Evolutionary conservation across 2,797 vertebrate genomes (phyloP).

Genomic region (Sibirionetta formosa): DNA sequence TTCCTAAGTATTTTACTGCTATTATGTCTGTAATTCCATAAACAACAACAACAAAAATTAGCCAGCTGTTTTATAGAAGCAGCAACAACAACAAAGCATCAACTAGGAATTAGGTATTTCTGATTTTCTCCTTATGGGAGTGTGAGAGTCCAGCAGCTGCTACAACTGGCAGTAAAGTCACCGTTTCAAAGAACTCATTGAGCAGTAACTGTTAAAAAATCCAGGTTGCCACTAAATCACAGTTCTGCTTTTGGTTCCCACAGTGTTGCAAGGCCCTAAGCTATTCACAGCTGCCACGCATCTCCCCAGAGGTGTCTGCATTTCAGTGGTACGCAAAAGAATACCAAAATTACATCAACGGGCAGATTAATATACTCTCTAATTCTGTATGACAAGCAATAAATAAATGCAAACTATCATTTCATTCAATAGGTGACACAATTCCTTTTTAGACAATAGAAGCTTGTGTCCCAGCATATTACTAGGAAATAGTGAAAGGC

Average conservation of each 20-base stretch:
- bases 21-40: not conserved
- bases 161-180: constrained; percentile 60
- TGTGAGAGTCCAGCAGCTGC: constrained; percentile 52
- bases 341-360: constrained; percentile 29
- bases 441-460: constrained; percentile 21
- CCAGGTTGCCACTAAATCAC: constrained; percentile 64
- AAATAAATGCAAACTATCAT: constrained; percentile 41
- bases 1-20: constrained; percentile 23
- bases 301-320: constrained; percentile 68
- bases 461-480: not conserved
- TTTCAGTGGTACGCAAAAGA: constrained; percentile 44
- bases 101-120: constrained; percentile 44
- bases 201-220: constrained; percentile 57
- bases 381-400: constrained; percentile 17
- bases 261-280: constrained; percentile 49
- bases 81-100: constrained; percentile 1
- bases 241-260: constrained; percentile 61
- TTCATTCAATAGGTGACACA: constrained; percentile 35
- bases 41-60: not conserved
- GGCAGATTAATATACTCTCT: constrained; percentile 29
- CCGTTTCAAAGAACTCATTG: constrained; percentile 65
- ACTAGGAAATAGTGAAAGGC: not conserved
- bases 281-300: constrained; percentile 48
- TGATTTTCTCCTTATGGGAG: constrained; percentile 54
- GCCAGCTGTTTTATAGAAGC: not conserved